Evolutionary conservation across 2,113 vertebrate species (phyloP), one percentile per base, ranked within the genome.

Genomic region (Misgurnus anguillicaudatus): DNA sequence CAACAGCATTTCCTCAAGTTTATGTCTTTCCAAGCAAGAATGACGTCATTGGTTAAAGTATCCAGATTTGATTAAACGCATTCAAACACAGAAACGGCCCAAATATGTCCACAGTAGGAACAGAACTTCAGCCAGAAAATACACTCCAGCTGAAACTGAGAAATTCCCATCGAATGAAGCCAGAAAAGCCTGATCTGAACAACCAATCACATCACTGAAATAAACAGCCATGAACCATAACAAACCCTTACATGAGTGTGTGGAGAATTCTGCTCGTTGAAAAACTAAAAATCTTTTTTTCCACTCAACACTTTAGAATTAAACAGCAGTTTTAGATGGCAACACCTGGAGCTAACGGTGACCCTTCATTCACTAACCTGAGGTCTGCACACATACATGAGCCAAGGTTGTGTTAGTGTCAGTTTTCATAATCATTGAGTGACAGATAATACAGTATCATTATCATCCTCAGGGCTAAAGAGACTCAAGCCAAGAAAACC

Each of bases 111-210:
- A 75, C 63, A 48, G 62, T 67, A 60, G 79, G 70, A 80, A 75
- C 71, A 42, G 41, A 42, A 1, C 41, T 42, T 5, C 9, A 9
- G 41, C 41, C 41, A 42, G 41, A 42, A 42, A 42, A 42, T 9
- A 42, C 41, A 42, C 5, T 5, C 48, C 13, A 51, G 16, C 13
- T 14, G 4, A 51, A 11, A 13, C 48, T 14, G 13, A 76, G 57
- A 76, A 63, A 76, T 70, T 77, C 80, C 63, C 58, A 76, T 36
- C 73, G 64, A 75, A 76, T 81, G 45, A 81, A 58, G 38, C 73
- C 69, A 55, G 45, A 57, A 70, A 6, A 38, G n/a, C 57, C 65
- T 41, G 42, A 45, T 10, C 19, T 16, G 36, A 70, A 64, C 42
- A 76, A 66, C 65, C 80, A 81, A 76, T 76, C 65, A 8, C 38